Conservation (phyloP, 2,888 invertebrate genomes). For the Tillus elongatus region DNA sequence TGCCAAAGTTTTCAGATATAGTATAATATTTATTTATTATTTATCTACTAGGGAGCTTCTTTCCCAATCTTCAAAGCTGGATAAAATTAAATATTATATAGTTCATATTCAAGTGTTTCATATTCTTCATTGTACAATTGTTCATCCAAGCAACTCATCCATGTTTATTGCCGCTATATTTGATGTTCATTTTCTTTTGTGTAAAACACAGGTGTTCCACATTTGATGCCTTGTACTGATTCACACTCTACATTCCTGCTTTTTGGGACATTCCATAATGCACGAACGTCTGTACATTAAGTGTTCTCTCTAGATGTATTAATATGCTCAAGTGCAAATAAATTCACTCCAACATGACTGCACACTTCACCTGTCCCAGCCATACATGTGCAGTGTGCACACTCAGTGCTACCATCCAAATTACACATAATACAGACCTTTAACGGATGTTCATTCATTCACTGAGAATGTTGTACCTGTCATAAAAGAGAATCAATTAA, state of each 20-base stretch:
- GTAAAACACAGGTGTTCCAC: no score
- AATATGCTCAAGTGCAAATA: slow-evolving; percentile 12
- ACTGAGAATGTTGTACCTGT: slow-evolving; percentile 19
- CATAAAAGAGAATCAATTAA: slow-evolving; percentile 7
- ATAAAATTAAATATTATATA: no score
- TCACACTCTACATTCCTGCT: slow-evolving; percentile 7
- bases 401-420: slow-evolving; percentile 15
- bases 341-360: slow-evolving; percentile 16
- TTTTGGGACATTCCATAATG: slow-evolving; percentile 10
- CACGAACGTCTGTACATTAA: slow-evolving; percentile 14
- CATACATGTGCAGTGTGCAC: slow-evolving; percentile 19
- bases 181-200: no score
- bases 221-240: no score
- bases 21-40: no score
- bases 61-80: no score
- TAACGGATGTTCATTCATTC: slow-evolving; percentile 10
- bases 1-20: no score
- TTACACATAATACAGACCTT: slow-evolving; percentile 11
- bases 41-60: no score
- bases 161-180: no score
- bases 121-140: no score
- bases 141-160: no score
- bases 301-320: background rate
- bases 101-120: no score
- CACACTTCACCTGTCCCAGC: slow-evolving; percentile 19